These are phyloP conservation scores for Cheilosia vulpina DNA, from an alignment of 2,888 invertebrate genomes.

Conservation along the genomic window DNA sequence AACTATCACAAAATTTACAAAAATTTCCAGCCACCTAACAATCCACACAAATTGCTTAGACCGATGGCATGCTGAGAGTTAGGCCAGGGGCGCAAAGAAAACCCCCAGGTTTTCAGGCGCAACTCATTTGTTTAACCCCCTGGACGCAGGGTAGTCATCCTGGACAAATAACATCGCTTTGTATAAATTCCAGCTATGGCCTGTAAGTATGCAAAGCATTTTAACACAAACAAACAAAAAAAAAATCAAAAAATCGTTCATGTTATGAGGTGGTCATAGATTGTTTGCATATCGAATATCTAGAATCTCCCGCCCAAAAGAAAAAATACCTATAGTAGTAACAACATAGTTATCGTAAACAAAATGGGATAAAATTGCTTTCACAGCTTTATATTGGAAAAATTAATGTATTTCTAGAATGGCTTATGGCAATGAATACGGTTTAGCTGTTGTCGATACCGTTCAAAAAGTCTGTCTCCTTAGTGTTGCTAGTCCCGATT, in stretches of 20 bases:
- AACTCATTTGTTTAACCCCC: conserved; percentile 95
- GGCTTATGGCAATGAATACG: conserved; percentile 98
- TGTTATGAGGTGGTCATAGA: conserved; percentile 71
- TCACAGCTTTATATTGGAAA: conserved; percentile 72
- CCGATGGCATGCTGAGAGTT: conserved; percentile 86
- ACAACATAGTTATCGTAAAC: conserved; percentile 34
- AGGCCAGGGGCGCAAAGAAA: conserved; percentile 92
- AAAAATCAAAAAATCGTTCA: conserved; percentile 19
- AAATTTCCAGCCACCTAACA: conserved; percentile 26
- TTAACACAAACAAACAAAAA: not conserved
- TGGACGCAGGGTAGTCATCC: conserved; percentile 91
- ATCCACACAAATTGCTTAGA: conserved; percentile 78
- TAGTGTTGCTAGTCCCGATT: conserved; percentile 94
- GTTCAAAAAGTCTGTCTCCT: conserved; percentile 94
- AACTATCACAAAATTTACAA: conserved; percentile 45
- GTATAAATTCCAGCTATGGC: conserved; percentile 98
- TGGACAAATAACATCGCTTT: conserved; percentile 93
- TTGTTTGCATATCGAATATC: conserved; percentile 67
- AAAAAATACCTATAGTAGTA: conserved; percentile 25
- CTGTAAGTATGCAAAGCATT: conserved; percentile 88
- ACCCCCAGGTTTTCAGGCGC: conserved; percentile 98
- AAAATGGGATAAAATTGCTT: conserved; percentile 59
- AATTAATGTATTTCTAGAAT: conserved; percentile 87
- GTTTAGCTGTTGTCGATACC: conserved; percentile 97
- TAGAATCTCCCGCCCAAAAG: conserved; percentile 56